Base-by-base conservation (phyloP, 2,888 invertebrate species). In the Phengaris alcon region DNA sequence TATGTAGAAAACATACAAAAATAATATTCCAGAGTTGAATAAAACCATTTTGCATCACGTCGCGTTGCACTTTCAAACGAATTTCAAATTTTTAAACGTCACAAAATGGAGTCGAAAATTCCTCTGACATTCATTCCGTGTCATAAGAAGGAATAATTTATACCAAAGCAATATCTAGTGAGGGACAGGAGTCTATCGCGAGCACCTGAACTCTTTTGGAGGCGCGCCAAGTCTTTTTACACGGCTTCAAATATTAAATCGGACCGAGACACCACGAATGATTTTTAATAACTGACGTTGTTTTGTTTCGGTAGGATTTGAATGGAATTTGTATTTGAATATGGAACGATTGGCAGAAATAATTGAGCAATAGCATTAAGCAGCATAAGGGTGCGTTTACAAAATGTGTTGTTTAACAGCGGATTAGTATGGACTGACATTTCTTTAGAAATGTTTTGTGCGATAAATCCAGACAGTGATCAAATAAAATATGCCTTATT, bases 71-170 rank as follows among this genome's bases (percentile, higher is more conserved):
- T 64, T 64, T 64, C 64, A 35, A 52, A 70, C 35, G 35, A 35
- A 35, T n/a, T 48, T 48, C 54, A 35, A 72, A 72, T 52, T 52
- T 51, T 48, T 52, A 54, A 52, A 44, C 64, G 72, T 72, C 72
- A 22, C 70, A 72, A 70, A 52, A 22, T 35, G 54, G 72, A 52
- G 52, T 15, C 52, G 12, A 54, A 44, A 68, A 68, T 22, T 35
- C 44, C 12, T 72, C 52, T 35, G 52, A 72, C 54, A 72, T 72
- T 72, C 72, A 72, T 72, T 72, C 72, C 72, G 35, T 54, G 72
- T 72, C 72, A 54, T 54, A 22, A 72, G 52, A 72, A 52, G 52
- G 72, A 72, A 72, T 72, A 72, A 72, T 72, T 72, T 52, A 72
- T 72, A 72, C 13, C 54, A 72, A 72, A 72, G 72, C 54, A 72